Percentiles rank a stretch among this genome's conserved stretches.
These are phyloP conservation scores for Denticeps clupeoides DNA, from an alignment of 2,797 vertebrate genomes.

Conservation along the genomic window DNA sequence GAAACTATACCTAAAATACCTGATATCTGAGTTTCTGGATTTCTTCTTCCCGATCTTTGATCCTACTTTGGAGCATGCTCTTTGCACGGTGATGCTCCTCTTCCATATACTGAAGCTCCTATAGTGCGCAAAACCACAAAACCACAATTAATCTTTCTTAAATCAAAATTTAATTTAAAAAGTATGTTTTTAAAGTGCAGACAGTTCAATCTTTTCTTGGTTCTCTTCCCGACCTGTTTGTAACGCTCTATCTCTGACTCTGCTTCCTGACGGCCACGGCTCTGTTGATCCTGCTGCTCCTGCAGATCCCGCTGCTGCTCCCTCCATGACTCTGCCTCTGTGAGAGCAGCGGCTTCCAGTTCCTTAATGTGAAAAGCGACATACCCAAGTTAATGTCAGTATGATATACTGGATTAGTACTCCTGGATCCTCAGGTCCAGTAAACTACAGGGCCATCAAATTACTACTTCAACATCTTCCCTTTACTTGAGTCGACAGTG, in stretches of 20 bases:
- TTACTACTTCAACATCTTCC: too few relatives aligned
- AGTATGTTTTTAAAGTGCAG: too few relatives aligned
- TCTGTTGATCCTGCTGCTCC: constrained; percentile 68
- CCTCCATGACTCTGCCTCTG: constrained; percentile 75
- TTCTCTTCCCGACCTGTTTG: constrained; percentile 68
- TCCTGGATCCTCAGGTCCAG: too few relatives aligned
- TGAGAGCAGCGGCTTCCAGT: constrained; percentile 77
- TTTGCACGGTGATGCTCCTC: constrained; percentile 85
- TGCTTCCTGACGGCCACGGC: constrained; percentile 71
- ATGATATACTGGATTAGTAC: too few relatives aligned
- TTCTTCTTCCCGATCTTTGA: constrained; percentile 93
- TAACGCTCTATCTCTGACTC: constrained; percentile 83
- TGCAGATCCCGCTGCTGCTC: constrained; percentile 79
- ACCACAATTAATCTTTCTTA: background rate
- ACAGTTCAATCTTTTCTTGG: background rate
- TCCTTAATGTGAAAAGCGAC: constrained; percentile 55
- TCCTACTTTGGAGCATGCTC: constrained; percentile 77
- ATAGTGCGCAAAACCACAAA: constrained; percentile 1
- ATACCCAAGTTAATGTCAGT: too few relatives aligned
- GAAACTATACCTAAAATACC: too few relatives aligned
- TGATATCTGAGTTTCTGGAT: constrained; percentile 98
- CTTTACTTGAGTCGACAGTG: too few relatives aligned
- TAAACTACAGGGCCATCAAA: too few relatives aligned
- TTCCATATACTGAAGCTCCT: constrained; percentile 86
- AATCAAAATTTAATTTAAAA: too few relatives aligned